phyloP scores from a whole-genome alignment of 2,888 invertebrate genomes.

The Oxytorus armatus region DNA sequence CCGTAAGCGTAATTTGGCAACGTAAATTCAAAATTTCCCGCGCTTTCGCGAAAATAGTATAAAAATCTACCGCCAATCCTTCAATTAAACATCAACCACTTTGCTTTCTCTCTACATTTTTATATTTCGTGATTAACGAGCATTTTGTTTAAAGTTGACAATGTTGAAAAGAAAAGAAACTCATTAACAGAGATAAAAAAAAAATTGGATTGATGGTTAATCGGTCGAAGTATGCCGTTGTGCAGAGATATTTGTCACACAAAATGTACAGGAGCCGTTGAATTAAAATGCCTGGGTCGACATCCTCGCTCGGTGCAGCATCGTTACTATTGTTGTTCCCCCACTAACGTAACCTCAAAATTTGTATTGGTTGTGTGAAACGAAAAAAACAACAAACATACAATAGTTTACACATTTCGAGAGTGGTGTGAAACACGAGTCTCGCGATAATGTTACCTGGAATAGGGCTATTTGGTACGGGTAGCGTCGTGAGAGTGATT shows the following conservation, averaged over 20 bases:
- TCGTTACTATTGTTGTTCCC: conserved; percentile 3
- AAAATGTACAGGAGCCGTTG: background rate
- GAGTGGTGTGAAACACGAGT: background rate
- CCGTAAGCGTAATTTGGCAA: background rate
- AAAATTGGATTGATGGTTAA: too few species aligned
- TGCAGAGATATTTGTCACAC: background rate
- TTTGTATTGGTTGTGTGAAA: background rate
- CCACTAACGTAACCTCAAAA: conserved; percentile 34
- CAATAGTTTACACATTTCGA: background rate
- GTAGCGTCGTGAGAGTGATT: conserved; percentile 93
- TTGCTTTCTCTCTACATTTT: too few species aligned
- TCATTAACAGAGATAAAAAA: too few species aligned
- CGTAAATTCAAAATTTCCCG: background rate
- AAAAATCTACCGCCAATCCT: too few species aligned
- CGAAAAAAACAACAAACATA: background rate
- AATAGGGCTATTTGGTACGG: conserved; percentile 97
- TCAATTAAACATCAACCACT: too few species aligned
- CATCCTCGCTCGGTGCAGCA: background rate
- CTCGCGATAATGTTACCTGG: conserved; percentile 92
- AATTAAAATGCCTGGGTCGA: conserved; percentile 10
- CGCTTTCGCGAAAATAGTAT: too few species aligned
- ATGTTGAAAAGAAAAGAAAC: too few species aligned
- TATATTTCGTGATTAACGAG: too few species aligned
- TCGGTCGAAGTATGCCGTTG: background rate
- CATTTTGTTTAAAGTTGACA: too few species aligned